phyloP scores from a whole-genome alignment of 2,113 vertebrate genomes.

The Aegypius monachus region DNA sequence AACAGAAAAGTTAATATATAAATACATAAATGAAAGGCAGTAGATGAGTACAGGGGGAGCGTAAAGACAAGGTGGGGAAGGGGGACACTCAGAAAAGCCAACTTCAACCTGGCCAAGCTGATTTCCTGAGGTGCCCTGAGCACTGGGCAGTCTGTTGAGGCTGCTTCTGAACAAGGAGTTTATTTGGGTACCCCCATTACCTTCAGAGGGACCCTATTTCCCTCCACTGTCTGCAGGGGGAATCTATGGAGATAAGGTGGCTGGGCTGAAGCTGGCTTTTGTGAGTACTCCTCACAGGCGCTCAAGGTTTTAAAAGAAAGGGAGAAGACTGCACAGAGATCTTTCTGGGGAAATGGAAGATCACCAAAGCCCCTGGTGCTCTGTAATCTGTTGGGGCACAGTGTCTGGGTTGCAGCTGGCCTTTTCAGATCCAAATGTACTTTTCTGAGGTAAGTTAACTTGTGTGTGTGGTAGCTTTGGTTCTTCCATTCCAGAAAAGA shows the following conservation, averaged over 20 bases:
- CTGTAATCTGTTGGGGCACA: neutral
- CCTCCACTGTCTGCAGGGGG: neutral
- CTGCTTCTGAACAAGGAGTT: neutral
- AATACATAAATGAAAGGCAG: neutral
- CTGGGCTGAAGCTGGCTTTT: neutral
- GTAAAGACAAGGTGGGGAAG: neutral
- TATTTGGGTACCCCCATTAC: neutral
- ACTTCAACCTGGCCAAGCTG: neutral
- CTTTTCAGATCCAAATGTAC: neutral
- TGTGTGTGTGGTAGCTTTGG: neutral
- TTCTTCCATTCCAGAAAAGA: neutral
- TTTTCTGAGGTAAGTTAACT: neutral
- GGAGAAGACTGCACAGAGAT: neutral
- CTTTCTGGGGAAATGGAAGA: neutral
- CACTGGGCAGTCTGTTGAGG: neutral
- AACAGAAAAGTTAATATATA: neutral
- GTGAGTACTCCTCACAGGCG: accelerated
- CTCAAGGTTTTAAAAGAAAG: neutral
- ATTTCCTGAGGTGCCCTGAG: neutral
- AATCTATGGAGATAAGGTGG: accelerated
- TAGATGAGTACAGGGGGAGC: accelerated
- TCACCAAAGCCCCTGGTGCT: accelerated
- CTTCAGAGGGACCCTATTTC: neutral
- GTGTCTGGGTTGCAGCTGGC: neutral
- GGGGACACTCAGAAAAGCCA: neutral